Percentiles rank a stretch among this genome's conserved stretches.
These are phyloP conservation scores for Acinonyx jubatus DNA, from an alignment of 2,113 vertebrate species.

Conservation along the genomic window DNA sequence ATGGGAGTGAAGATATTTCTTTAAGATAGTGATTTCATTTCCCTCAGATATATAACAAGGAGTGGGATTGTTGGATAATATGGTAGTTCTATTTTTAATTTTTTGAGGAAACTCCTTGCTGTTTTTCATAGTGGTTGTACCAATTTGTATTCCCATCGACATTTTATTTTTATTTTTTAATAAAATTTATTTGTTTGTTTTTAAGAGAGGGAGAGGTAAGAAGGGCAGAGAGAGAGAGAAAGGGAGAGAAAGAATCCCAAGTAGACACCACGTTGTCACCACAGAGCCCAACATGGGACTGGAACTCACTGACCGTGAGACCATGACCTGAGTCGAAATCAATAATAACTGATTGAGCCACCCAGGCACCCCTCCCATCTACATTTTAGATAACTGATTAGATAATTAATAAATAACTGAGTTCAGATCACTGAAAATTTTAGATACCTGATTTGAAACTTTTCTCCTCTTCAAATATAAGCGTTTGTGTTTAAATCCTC, in stretches of 20 bases:
- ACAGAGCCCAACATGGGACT: too few relatives aligned
- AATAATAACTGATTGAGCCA: too few relatives aligned
- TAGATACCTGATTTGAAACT: not conserved
- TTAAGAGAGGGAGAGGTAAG: too few relatives aligned
- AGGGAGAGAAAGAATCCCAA: too few relatives aligned
- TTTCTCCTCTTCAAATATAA: not conserved
- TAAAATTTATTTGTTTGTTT: too few relatives aligned
- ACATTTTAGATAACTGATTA: not conserved
- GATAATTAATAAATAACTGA: not conserved
- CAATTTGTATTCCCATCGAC: not conserved
- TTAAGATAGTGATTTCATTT: not conserved
- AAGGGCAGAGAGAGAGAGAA: too few relatives aligned
- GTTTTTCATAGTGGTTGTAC: not conserved
- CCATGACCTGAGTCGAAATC: too few relatives aligned
- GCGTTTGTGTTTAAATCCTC: not conserved
- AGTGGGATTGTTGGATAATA: not conserved
- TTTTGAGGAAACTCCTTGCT: not conserved
- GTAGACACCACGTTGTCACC: too few relatives aligned
- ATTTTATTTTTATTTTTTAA: too few relatives aligned
- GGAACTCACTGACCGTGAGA: too few relatives aligned
- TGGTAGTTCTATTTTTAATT: not conserved
- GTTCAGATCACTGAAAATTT: not conserved
- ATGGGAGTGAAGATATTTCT: not conserved
- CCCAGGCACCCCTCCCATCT: not conserved
- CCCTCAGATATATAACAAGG: not conserved